Evolutionary conservation across 2,888 invertebrate species (phyloP), one percentile per base, ranked within the genome.

Genomic region (Dicyrtoma fusca): DNA sequence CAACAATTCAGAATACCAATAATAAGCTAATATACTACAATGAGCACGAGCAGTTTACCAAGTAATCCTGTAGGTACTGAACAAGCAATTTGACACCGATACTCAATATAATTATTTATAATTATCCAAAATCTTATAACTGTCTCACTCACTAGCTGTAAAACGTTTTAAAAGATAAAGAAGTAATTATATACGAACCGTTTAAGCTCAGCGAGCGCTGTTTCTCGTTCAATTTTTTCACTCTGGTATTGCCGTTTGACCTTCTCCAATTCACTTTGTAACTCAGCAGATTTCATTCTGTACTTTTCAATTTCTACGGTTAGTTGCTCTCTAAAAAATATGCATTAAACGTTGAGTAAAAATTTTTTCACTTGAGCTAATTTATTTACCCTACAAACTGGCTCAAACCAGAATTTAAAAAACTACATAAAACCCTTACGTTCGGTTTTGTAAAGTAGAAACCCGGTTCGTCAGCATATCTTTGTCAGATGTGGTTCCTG

Each of bases 241-340:
- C 23, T 69, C 6, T 76, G 71, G 51, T 77, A 71, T 65, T 79
- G 78, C 23, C 80, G 69, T 21, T 71, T 74, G 0, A 72, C 55
- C 51, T 77, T 75, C 26, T 80, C 80, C 42, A 78, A 44, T 42
- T 80, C 80, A 47, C 51, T 74, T 63, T 78, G 76, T 2, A 77
- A 51, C 65, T 80, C 78, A 17, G 74, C 77, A 4, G 77, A 74
- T 42, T 76, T 75, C 51, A 80, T 17, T 19, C 80, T 69, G 57
- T 77, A 79, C 42, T 72, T 69, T 1, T 74, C 69, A 11, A 77
- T 71, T 71, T 80, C 80, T 3, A 64, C 65, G 25, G 73, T 75
- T 26, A 80, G 64, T 13, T 69, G 65, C 71, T 80, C 79, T 42
- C 80, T 80, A 53, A 55, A 53, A 8, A 53, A 17, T 8, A n/a